Evolutionary conservation across 2,888 invertebrate genomes (phyloP).

Genomic region (Rhodophaea formosa): DNA sequence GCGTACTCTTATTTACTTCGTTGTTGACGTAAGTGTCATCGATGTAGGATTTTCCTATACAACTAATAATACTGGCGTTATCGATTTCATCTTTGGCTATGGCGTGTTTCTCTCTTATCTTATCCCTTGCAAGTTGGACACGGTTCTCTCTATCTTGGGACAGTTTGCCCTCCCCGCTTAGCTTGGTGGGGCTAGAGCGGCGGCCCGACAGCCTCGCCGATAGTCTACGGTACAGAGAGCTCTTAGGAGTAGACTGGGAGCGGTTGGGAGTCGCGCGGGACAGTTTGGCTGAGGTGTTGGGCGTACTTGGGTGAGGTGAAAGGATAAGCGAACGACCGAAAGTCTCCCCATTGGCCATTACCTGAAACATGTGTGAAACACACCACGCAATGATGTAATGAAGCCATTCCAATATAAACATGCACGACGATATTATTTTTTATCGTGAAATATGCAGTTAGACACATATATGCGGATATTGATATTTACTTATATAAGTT

Average conservation of each 20-base stretch:
- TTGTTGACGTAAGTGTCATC: slow-evolving; percentile 51
- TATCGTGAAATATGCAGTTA: slow-evolving; percentile 61
- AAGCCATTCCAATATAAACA: slow-evolving; percentile 80
- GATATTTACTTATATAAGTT: neutral
- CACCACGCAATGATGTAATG: slow-evolving; percentile 82
- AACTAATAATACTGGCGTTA: slow-evolving; percentile 61
- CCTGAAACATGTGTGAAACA: slow-evolving; percentile 85
- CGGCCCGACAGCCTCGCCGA: slow-evolving; percentile 73
- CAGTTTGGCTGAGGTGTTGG: slow-evolving; percentile 57
- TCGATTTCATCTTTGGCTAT: slow-evolving; percentile 49
- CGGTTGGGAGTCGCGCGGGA: slow-evolving; percentile 63
- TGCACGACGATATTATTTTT: slow-evolving; percentile 64
- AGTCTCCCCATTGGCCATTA: slow-evolving; percentile 85
- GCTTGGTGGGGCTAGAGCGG: slow-evolving; percentile 51
- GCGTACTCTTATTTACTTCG: slow-evolving; percentile 42
- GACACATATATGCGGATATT: slow-evolving; percentile 46
- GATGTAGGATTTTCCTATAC: slow-evolving; percentile 56
- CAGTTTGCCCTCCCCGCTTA: slow-evolving; percentile 33
- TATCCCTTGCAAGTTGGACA: slow-evolving; percentile 56
- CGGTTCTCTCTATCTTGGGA: slow-evolving; percentile 53
- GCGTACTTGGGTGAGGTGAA: slow-evolving; percentile 69
- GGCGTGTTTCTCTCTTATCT: slow-evolving; percentile 54
- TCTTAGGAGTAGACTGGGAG: slow-evolving; percentile 72
- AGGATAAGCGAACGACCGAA: slow-evolving; percentile 84
- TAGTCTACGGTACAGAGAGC: slow-evolving; percentile 71